phyloP scores from a whole-genome alignment of 2,797 vertebrate species.

The Pseudochaenichthys georgianus region DNA sequence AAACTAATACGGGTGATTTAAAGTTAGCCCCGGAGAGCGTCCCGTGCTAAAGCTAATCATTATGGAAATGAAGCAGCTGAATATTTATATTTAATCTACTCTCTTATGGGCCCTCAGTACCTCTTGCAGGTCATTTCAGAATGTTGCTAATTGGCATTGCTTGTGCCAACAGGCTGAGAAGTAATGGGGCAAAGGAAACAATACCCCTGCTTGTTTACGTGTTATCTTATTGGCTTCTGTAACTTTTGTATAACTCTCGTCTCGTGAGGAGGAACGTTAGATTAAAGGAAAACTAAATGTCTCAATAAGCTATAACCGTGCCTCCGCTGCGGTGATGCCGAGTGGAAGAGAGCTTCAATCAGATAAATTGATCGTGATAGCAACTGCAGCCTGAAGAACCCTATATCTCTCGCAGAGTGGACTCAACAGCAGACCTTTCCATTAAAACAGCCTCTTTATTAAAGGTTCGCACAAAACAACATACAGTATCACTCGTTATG shows the following conservation, averaged over 20 bases:
- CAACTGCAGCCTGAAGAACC: conserved; percentile 1
- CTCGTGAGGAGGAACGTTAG: conserved; percentile 15
- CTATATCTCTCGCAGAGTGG: conserved; percentile 2
- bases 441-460: conserved; percentile 19
- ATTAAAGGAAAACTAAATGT: conserved; percentile 16
- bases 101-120: conserved; percentile 11
- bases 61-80: conserved; percentile 59
- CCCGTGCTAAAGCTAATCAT: conserved; percentile 50
- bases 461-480: not conserved
- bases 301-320: not conserved
- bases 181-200: not conserved
- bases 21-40: conserved; percentile 19
- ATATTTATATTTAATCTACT: conserved; percentile 50
- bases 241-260: not conserved
- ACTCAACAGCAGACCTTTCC: conserved; percentile 8
- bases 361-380: conserved; percentile 27
- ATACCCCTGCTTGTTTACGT: conserved; percentile 33
- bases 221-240: conserved; percentile 17
- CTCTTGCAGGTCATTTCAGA: conserved; percentile 52
- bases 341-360: conserved; percentile 19
- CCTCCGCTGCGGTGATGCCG: conserved; percentile 9
- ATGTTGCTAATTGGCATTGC: conserved; percentile 46
- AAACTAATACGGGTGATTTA: conserved; percentile 37
- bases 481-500: not conserved
- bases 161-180: conserved; percentile 31